These are phyloP conservation scores for Pheosia tremula DNA, from an alignment of 2,888 invertebrate genomes.

Conservation along the genomic window DNA sequence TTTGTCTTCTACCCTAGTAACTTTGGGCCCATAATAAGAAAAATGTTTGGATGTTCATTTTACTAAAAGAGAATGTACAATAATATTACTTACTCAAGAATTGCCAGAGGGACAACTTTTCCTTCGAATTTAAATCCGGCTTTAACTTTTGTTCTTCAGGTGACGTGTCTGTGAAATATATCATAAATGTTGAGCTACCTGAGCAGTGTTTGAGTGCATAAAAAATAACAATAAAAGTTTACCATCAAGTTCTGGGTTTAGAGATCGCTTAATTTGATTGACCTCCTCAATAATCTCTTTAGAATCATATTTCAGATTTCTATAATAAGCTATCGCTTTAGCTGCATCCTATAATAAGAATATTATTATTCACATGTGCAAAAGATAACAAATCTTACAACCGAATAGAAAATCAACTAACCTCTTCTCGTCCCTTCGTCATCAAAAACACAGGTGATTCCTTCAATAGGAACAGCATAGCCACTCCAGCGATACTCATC, in stretches of 20 bases:
- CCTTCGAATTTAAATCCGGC: conserved; percentile 18
- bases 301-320: conserved; percentile 24
- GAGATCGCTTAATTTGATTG: conserved; percentile 23
- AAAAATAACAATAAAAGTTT: no score
- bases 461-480: conserved; percentile 19
- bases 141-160: conserved; percentile 47
- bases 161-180: conserved; percentile 34
- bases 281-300: conserved; percentile 40
- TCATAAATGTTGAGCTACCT: not conserved
- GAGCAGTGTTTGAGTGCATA: not conserved
- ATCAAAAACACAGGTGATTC: conserved; percentile 29
- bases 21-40: not conserved
- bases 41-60: no score
- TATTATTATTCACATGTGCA: no score
- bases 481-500: conserved; percentile 1
- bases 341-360: conserved; percentile 24
- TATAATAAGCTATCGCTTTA: conserved; percentile 31
- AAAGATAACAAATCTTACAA: not conserved
- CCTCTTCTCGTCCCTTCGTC: conserved; percentile 26
- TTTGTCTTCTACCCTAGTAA: not conserved
- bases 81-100: conserved; percentile 57
- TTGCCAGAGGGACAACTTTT: conserved; percentile 51
- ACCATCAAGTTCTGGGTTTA: conserved; percentile 30
- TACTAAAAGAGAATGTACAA: not conserved
- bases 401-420: conserved; percentile 4